phyloP scores from a whole-genome alignment of 2,797 vertebrate species.

The Helicolenus hilgendorfi region DNA sequence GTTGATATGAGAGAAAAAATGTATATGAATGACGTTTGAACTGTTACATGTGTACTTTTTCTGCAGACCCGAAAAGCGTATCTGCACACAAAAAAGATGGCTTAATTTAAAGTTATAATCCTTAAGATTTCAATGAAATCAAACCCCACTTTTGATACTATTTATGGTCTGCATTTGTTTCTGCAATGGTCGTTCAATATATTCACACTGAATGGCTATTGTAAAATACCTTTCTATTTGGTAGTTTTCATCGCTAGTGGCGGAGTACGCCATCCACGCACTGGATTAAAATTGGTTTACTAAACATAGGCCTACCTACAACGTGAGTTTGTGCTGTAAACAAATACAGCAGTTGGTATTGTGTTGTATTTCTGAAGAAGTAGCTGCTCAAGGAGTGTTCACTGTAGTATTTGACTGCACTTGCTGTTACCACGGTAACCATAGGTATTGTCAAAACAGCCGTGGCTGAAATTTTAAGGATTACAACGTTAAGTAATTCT shows the following conservation, averaged over 20 bases:
- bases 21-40: slow-evolving; percentile 14
- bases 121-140: background rate
- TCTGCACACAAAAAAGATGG: background rate
- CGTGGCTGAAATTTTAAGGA: background rate
- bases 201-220: background rate
- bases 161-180: background rate
- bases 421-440: background rate
- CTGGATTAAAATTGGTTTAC: background rate
- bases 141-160: background rate
- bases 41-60: slow-evolving; percentile 30
- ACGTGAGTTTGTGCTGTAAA: background rate
- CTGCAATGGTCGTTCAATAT: background rate
- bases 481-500: background rate
- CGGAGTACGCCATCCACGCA: background rate
- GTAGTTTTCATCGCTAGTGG: background rate
- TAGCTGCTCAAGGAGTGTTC: background rate
- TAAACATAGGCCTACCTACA: background rate
- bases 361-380: background rate
- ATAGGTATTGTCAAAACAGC: background rate
- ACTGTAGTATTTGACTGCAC: background rate
- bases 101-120: slow-evolving; percentile 15
- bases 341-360: background rate
- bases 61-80: background rate
- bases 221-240: background rate
- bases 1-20: slow-evolving; percentile 32